Base-by-base conservation (phyloP, 1,140 invertebrate species). In the Cataglyphis hispanica region DNA sequence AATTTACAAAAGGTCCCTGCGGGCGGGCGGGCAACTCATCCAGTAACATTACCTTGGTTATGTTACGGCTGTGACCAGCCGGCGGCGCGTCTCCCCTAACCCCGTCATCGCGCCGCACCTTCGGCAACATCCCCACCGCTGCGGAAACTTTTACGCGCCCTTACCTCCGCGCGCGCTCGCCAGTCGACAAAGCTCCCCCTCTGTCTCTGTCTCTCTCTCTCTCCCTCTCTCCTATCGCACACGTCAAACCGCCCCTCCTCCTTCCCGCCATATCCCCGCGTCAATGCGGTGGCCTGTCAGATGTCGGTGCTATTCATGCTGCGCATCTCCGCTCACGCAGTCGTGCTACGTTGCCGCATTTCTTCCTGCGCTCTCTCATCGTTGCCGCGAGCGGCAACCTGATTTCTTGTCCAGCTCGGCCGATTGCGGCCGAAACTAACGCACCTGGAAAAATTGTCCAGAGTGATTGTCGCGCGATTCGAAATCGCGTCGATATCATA, bases 321-420 rank as follows among this genome's bases (percentile, higher is more conserved):
- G 92, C 92, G 92, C 92, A 92, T 91, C 88, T 89, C 86, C 86
- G 64, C 90, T 87, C 91, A 92, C 91, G 91, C 88, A 93, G 89
- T 81, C 61, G 78, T 90, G 46, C 76, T 16, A 22, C 50, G 92
- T 92, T 93, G 92, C 86, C 91, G 87, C 80, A 61, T 86, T 74
- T 87, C 19, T 56, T 72, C 4, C 11, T 31, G 19, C 67, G 34
- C 66, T 81, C 78, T 81, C 53, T 70, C 50, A 16, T 13, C 22
- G 34, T 31, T 43, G 37, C 25, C 53, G 40, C 10, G 13, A 83
- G 53, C 31, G 1, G 58, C 60, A 58, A 58, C 53, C 72, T 63
- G 76, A 86, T 89, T 90, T 90, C 89, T 89, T 90, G 89, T 89
- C 88, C 88, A 81, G 58, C 87, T 78, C n/a, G 11, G 25, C 5